Conservation (phyloP, 2,113 vertebrate species). For the Suncus etruscus region DNA sequence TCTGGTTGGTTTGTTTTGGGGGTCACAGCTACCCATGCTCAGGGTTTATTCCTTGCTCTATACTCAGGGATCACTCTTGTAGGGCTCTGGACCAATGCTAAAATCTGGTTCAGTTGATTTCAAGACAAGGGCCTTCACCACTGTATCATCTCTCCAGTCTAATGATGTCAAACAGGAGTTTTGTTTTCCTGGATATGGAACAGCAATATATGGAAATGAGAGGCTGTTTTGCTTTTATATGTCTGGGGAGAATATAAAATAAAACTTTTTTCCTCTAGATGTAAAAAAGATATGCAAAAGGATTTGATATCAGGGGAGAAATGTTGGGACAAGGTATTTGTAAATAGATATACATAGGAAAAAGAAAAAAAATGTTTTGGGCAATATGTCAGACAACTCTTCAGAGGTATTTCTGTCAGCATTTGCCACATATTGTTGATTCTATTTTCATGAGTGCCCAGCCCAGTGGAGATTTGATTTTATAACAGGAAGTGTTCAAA, state of each 20-base stretch:
- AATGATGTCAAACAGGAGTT: background rate
- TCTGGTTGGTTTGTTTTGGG: background rate
- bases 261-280: slow-evolving; percentile 1
- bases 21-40: too few species aligned
- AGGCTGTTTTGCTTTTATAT: slow-evolving; percentile 21
- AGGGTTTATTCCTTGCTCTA: too few species aligned
- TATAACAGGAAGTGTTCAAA: background rate
- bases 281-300: background rate
- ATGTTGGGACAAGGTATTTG: background rate
- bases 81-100: too few species aligned
- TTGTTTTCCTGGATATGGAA: slow-evolving; percentile 28
- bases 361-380: background rate
- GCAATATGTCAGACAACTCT: slow-evolving; percentile 8
- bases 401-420: slow-evolving; percentile 1
- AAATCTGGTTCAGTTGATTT: too few species aligned
- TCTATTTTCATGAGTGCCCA: background rate
- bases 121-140: too few species aligned
- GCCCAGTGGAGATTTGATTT: background rate
- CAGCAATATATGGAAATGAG: background rate
- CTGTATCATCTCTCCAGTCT: too few species aligned
- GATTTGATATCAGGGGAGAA: background rate
- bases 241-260: background rate
- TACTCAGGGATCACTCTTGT: too few species aligned
- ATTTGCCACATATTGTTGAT: slow-evolving; percentile 6
- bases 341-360: slow-evolving; percentile 13